phyloP scores from a whole-genome alignment of 2,113 vertebrate genomes.

The Sorex araneus region DNA sequence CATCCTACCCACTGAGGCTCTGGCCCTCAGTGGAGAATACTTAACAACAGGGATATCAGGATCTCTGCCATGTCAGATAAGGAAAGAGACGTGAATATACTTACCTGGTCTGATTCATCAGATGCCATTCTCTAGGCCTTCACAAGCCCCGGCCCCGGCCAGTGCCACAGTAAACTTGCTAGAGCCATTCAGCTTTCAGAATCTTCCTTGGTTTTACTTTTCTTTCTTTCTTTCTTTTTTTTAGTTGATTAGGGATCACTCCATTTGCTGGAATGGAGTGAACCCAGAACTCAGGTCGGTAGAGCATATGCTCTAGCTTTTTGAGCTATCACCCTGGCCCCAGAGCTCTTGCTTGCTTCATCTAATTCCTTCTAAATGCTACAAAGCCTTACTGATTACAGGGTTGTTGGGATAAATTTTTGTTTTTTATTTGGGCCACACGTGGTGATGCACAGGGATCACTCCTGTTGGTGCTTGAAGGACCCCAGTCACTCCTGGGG shows the following conservation, averaged over 20 bases:
- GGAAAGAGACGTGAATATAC: neutral
- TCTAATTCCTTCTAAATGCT: neutral
- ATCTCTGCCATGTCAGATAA: conserved; percentile 25
- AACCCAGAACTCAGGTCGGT: too few species aligned
- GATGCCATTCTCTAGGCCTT: neutral
- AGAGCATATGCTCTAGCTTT: too few species aligned
- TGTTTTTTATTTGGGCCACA: too few species aligned
- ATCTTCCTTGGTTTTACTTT: conserved; percentile 3
- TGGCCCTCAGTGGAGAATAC: neutral
- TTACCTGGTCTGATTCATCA: neutral
- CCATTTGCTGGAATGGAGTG: too few species aligned
- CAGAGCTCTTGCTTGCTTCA: neutral
- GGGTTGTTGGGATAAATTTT: neutral
- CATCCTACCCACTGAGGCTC: neutral
- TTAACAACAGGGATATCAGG: conserved; percentile 17
- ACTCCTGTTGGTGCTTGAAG: too few species aligned
- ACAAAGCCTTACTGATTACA: neutral
- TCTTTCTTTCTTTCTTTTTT: neutral
- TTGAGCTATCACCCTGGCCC: neutral
- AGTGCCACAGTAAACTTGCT: neutral
- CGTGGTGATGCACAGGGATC: too few species aligned
- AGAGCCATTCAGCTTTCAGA: conserved; percentile 1
- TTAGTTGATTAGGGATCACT: too few species aligned
- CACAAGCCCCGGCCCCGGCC: neutral
- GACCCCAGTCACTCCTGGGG: too few species aligned